Evolutionary conservation across 2,797 vertebrate species (phyloP), one percentile per base, ranked within the genome.

Genomic region (Cynodonichthys magdalenae): DNA sequence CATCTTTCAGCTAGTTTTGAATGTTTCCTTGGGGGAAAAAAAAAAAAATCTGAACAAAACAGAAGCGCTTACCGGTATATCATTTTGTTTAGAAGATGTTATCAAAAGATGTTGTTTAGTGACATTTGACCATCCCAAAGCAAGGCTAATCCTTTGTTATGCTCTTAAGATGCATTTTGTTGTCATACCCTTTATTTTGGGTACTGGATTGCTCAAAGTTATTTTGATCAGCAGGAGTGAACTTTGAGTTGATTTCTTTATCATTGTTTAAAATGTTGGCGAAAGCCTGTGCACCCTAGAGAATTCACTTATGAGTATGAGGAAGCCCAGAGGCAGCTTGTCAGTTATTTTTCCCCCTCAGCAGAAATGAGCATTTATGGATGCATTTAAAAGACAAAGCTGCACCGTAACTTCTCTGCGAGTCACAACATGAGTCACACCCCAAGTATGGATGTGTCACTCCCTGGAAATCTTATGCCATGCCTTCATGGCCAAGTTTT

Each of bases 1-100:
- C 85, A 82, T 84, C 82, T 90, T 84, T 85, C 78, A 86, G 15
- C 71, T 46, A 57, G 1, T 53, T 41, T 19, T 67, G 69, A 72
- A 81, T 77, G 59, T 53, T 59, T 77, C 56, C 66, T 77, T 48
- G 19, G 71, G n/a, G n/a, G n/a, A 53, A 53, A 31, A 49, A 41
- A 63, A 55, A 71, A 27, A 86, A 71, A 55, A 71, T 24, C 86
- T 72, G n/a, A n/a, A n/a, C n/a, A n/a, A n/a, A n/a, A n/a, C n/a
- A n/a, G n/a, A n/a, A n/a, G n/a, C n/a, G n/a, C n/a, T n/a, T n/a
- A n/a, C n/a, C n/a, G n/a, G n/a, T n/a, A n/a, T n/a, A n/a, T n/a
- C n/a, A n/a, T n/a, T n/a, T n/a, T 75, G 58, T 61, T 53, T n/a
- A 48, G 50, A 66, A 55, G 49, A 45, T 29, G 55, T 69, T 73